phyloP scores from a whole-genome alignment of 2,797 vertebrate genomes.

The Crenichthys baileyi region DNA sequence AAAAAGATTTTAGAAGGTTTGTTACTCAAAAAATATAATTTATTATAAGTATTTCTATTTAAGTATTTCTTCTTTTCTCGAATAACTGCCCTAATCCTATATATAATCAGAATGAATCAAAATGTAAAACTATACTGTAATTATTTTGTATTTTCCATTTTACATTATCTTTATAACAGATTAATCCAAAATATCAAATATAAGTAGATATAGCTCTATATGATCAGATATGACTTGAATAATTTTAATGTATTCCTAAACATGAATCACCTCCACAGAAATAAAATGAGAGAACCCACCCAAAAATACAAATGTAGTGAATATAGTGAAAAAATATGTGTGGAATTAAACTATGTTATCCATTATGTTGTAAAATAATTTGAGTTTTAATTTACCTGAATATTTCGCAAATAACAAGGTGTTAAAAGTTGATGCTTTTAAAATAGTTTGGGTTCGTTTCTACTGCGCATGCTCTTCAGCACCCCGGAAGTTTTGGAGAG shows the following conservation, averaged over 20 bases:
- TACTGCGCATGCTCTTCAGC: conserved; percentile 34
- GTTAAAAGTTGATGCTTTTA: not conserved
- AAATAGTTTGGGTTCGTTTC: rapidly evolving
- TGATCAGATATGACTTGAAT: too few species aligned
- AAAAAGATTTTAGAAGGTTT: not conserved
- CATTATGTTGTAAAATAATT: not conserved
- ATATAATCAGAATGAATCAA: too few species aligned
- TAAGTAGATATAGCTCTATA: too few species aligned
- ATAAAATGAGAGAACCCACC: not conserved
- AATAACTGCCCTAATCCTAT: not conserved
- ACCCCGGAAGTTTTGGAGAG: conserved; percentile 55
- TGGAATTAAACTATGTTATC: not conserved
- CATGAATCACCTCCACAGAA: not conserved
- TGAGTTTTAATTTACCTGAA: too few species aligned
- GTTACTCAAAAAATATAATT: not conserved
- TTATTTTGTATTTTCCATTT: too few species aligned
- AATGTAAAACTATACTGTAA: too few species aligned
- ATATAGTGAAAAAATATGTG: not conserved
- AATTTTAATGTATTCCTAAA: too few species aligned
- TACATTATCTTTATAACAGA: too few species aligned
- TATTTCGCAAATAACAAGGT: not conserved
- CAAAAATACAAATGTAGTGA: not conserved
- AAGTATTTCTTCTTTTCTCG: not conserved
- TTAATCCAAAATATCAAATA: too few species aligned
- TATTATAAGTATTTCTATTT: too few species aligned